Evolutionary conservation across 2,888 invertebrate genomes (phyloP), one percentile per base, ranked within the genome.

Genomic region (Crematogaster levior): DNA sequence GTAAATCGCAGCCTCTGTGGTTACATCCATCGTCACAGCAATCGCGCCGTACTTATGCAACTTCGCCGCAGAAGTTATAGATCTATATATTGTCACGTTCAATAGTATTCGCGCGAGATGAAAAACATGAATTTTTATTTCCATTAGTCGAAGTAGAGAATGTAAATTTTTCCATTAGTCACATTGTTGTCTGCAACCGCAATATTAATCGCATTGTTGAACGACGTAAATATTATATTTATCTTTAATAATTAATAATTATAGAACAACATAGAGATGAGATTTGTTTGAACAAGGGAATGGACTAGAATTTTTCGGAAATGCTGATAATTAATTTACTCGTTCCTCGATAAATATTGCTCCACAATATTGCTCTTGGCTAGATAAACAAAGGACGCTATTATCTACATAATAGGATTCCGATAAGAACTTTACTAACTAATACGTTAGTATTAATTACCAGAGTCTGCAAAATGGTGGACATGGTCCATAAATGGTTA

Each of bases 361-460:
- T 21, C n/a, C 37, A 37, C 40, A 65, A n/a, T n/a, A n/a, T n/a
- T n/a, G n/a, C n/a, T n/a, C n/a, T 66, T 77, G 66, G 81, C 70
- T 75, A 82, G 82, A 86, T 89, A 88, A 88, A 91, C 89, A 90
- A 88, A 87, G 87, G 84, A 87, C 83, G 84, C 88, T 85, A 90
- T 91, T 92, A 92, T 84, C 81, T 46, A 83, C 85, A 86, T 92
- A 91, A 91, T 91, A 87, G 89, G 86, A 86, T 85, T 56, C 84
- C 82, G 91, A 91, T 90, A 90, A 91, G 88, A 86, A 88, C 84
- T 86, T 90, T 90, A n/a, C n/a, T n/a, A n/a, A n/a, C n/a, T n/a
- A 90, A 90, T 89, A 77, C 85, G 66, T 82, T 79, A 81, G 77
- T 68, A 87, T 90, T 86, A 87, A 87, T 68, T 84, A 77, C 65